Evolutionary conservation across 2,797 vertebrate species (phyloP).

Genomic region (Iguana delicatissima): DNA sequence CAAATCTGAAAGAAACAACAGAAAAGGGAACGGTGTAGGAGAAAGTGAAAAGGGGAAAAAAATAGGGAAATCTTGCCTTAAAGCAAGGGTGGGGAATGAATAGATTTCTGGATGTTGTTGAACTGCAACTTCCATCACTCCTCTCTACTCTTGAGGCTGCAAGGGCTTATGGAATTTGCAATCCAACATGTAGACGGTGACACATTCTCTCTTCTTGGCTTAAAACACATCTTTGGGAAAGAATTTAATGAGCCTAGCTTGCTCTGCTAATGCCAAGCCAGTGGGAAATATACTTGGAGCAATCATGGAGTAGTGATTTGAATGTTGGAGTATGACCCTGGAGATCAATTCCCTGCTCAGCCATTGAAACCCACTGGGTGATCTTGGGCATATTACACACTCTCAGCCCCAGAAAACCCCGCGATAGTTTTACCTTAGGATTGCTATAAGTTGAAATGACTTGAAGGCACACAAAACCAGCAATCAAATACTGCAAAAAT

Average conservation of each 20-base stretch:
- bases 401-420: too few species aligned
- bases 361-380: too few species aligned
- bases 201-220: not conserved
- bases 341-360: too few species aligned
- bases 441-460: too few species aligned
- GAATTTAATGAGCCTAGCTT: not conserved
- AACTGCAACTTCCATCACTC: not conserved
- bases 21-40: not conserved
- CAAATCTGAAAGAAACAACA: conserved; percentile 22
- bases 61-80: not conserved
- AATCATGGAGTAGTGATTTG: too few species aligned
- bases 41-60: not conserved
- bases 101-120: not conserved
- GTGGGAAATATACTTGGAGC: not conserved
- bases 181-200: not conserved
- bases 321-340: too few species aligned
- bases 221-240: not conserved
- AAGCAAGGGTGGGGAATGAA: not conserved
- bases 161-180: not conserved
- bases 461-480: too few species aligned
- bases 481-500: not conserved
- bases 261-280: not conserved
- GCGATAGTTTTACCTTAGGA: too few species aligned
- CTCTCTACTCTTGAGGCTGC: not conserved
- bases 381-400: too few species aligned